phyloP scores from a whole-genome alignment of 2,113 vertebrate genomes.

The Carlito syrichta region DNA sequence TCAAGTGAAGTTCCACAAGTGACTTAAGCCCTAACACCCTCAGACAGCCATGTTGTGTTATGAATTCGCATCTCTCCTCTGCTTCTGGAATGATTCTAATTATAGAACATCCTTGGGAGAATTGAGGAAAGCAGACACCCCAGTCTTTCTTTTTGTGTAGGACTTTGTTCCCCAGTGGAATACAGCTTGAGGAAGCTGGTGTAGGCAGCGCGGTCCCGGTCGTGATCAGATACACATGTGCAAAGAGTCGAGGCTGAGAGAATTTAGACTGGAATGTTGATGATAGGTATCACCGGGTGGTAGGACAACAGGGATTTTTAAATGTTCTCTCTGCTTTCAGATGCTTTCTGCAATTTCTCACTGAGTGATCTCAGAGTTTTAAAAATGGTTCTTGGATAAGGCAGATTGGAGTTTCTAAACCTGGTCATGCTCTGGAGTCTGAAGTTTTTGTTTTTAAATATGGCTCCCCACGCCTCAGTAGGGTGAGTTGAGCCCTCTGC shows the following conservation, averaged over 20 bases:
- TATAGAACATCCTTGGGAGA: neutral
- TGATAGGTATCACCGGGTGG: neutral
- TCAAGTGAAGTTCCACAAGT: neutral
- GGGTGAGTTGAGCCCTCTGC: too few species aligned
- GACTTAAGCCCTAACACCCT: neutral
- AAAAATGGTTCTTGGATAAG: neutral
- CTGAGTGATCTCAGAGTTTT: neutral
- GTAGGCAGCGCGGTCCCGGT: neutral
- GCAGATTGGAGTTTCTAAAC: neutral
- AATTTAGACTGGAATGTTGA: neutral
- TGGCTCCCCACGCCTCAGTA: too few species aligned
- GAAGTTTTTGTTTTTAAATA: neutral
- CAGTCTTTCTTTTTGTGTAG: neutral
- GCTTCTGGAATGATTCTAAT: neutral
- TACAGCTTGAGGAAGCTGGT: neutral
- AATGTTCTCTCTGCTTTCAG: neutral
- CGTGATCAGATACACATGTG: neutral
- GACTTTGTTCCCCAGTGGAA: neutral
- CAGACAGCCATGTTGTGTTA: neutral
- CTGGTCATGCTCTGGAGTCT: neutral
- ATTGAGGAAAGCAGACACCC: neutral
- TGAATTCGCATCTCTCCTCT: neutral
- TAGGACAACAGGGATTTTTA: neutral
- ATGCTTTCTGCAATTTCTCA: neutral
- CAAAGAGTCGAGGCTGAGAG: neutral